Evolutionary conservation across 2,888 invertebrate genomes (phyloP).

Genomic region (Agrotis ipsilon): DNA sequence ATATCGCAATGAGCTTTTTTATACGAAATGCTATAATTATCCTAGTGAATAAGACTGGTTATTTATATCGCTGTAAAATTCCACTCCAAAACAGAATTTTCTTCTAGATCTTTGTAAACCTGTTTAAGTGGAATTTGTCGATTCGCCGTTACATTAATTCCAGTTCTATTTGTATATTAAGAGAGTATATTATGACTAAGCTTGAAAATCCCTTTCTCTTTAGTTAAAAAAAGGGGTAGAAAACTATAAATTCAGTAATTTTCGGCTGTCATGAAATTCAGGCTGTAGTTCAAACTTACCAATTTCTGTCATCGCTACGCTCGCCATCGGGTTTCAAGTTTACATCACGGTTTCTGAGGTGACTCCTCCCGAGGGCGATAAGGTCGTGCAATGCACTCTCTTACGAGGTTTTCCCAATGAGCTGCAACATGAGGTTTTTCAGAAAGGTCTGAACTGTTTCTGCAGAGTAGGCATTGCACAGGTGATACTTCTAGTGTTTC

Average conservation of each 20-base stretch:
- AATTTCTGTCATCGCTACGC: no score
- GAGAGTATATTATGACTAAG: neutral
- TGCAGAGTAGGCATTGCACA: no score
- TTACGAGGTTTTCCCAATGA: no score
- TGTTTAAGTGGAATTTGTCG: conserved; percentile 26
- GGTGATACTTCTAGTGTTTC: no score
- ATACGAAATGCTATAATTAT: neutral
- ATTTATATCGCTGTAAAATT: conserved; percentile 24
- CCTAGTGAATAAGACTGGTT: neutral
- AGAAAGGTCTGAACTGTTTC: no score
- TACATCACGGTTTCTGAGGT: no score
- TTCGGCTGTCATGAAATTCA: neutral
- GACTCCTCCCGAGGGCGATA: no score
- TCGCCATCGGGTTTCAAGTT: no score
- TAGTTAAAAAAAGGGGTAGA: neutral
- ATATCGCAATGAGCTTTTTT: conserved; percentile 3
- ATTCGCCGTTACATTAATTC: conserved; percentile 11
- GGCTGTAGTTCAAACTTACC: neutral
- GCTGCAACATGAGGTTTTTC: no score
- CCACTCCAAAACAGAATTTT: conserved; percentile 12
- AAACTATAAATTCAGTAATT: neutral
- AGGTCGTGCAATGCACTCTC: no score
- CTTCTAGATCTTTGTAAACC: conserved; percentile 17
- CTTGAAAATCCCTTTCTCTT: neutral
- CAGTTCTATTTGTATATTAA: neutral